Percentiles rank a stretch among this genome's conserved stretches.
Evolutionary conservation across 2,797 vertebrate genomes (phyloP).

Genomic region (Gymnoscopelus braueri): DNA sequence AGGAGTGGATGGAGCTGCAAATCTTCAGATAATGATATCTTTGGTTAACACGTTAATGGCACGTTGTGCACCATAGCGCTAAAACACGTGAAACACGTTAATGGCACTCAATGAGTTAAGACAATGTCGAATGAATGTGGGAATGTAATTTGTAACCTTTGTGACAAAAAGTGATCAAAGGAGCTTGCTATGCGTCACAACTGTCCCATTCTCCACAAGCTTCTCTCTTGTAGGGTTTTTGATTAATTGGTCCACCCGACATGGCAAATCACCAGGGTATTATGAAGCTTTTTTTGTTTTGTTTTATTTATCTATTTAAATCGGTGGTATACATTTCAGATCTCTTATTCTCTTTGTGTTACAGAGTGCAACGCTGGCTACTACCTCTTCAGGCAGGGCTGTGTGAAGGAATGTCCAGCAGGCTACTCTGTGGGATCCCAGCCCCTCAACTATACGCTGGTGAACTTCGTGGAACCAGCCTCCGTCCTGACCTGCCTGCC

Average conservation of each 20-base stretch:
- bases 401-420: slow-evolving; percentile 88
- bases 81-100: too few relatives aligned
- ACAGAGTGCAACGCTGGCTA: slow-evolving; percentile 92
- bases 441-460: slow-evolving; percentile 80
- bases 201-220: background rate
- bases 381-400: slow-evolving; percentile 90
- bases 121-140: background rate
- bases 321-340: slow-evolving; percentile 10
- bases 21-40: too few relatives aligned
- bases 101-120: too few relatives aligned
- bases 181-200: background rate
- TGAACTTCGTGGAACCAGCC: slow-evolving; percentile 82
- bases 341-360: slow-evolving; percentile 28
- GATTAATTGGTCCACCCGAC: too few relatives aligned
- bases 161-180: background rate
- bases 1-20: too few relatives aligned
- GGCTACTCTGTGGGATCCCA: slow-evolving; percentile 81
- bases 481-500: slow-evolving; percentile 85
- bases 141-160: background rate
- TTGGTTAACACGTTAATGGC: too few relatives aligned
- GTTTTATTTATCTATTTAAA: too few relatives aligned
- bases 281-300: too few relatives aligned
- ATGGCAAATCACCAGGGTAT: too few relatives aligned
- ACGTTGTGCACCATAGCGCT: too few relatives aligned
- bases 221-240: background rate